These are phyloP conservation scores for Chionomys nivalis DNA, from an alignment of 2,113 vertebrate genomes.

Conservation along the genomic window DNA sequence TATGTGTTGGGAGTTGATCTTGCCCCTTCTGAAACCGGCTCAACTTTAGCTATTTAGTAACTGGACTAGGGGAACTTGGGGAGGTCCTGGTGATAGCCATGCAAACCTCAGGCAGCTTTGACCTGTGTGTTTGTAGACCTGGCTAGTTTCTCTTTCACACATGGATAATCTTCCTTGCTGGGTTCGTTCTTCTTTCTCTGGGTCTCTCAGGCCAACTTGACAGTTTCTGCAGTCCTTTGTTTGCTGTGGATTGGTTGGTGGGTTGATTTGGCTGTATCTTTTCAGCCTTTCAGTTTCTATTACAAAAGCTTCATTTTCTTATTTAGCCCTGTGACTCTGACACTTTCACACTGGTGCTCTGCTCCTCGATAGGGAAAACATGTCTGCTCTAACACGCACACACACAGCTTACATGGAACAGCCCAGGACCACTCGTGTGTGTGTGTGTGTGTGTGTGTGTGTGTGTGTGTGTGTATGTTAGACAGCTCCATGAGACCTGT, in stretches of 20 bases:
- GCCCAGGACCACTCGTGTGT: background rate
- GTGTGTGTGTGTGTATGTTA: background rate
- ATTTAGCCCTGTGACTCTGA: too few relatives aligned
- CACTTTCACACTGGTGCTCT: background rate
- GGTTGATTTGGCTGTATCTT: background rate
- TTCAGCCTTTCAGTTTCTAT: background rate
- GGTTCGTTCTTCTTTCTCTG: background rate
- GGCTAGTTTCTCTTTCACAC: background rate
- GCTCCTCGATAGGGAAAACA: background rate
- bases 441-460: background rate
- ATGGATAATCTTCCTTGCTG: background rate
- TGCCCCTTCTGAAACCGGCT: background rate
- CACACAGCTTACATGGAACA: background rate
- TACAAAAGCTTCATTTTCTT: background rate
- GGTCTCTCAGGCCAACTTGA: background rate
- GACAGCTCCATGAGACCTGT: too few relatives aligned
- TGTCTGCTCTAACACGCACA: background rate
- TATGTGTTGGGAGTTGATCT: too few relatives aligned
- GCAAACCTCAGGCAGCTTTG: background rate
- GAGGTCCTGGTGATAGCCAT: background rate
- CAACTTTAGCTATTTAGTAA: background rate
- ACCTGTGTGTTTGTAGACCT: background rate
- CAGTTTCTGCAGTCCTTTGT: background rate
- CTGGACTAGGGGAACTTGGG: background rate
- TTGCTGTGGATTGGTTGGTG: background rate